Evolutionary conservation across 2,888 invertebrate genomes (phyloP).

Genomic region (Prosapia bicincta): DNA sequence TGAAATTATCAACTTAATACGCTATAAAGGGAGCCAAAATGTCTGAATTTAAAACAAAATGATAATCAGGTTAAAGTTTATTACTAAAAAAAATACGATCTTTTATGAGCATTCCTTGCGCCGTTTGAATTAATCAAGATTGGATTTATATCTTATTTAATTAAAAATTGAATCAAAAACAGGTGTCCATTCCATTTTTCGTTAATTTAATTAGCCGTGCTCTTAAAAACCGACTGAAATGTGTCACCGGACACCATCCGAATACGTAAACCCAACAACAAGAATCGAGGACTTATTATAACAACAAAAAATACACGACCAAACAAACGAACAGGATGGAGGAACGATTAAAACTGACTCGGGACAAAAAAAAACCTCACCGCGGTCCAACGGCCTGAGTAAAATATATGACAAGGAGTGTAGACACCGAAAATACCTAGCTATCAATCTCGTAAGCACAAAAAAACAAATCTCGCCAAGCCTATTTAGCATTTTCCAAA

Average conservation of each 20-base stretch:
- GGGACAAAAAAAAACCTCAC: background rate
- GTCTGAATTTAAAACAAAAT: too few species aligned
- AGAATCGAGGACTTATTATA: background rate
- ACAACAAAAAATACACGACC: background rate
- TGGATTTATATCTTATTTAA: background rate
- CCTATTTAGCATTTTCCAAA: background rate
- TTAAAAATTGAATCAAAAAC: background rate
- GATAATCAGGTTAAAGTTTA: too few species aligned
- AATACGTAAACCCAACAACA: background rate
- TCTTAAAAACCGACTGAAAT: background rate
- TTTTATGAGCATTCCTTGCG: too few species aligned
- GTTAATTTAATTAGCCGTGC: background rate
- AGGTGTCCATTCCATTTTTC: background rate
- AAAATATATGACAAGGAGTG: background rate
- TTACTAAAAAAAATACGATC: too few species aligned
- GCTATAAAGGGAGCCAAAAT: too few species aligned
- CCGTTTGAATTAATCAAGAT: background rate
- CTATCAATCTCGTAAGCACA: background rate
- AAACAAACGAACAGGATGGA: conserved; percentile 1
- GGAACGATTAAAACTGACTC: background rate
- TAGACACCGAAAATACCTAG: background rate
- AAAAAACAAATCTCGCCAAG: background rate
- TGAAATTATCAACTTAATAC: too few species aligned
- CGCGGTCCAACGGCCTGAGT: background rate
- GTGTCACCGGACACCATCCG: background rate